Percentiles rank a stretch among this genome's conserved stretches.
These are phyloP conservation scores for Polypedilum vanderplanki DNA, from an alignment of 1,140 invertebrate species.

Conservation along the genomic window DNA sequence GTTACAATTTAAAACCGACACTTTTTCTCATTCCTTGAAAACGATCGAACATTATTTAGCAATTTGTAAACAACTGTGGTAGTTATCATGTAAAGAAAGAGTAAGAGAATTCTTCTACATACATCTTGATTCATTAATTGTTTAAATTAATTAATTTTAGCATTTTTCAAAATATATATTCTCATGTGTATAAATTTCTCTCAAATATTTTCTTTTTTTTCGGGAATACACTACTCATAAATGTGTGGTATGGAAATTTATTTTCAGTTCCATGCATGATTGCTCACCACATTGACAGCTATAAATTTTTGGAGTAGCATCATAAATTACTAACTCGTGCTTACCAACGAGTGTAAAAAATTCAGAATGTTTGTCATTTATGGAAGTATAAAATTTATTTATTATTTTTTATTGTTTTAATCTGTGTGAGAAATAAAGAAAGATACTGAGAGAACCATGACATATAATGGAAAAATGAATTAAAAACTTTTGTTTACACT, in stretches of 20 bases:
- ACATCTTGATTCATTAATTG: conserved; percentile 28
- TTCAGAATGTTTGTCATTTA: neutral
- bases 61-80: conserved; percentile 22
- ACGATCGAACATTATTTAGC: neutral
- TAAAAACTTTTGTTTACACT: too few relatives aligned
- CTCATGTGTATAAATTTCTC: neutral
- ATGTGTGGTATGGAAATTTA: neutral
- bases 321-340: conserved; percentile 20
- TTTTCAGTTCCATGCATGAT: conserved; percentile 7
- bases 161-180: neutral
- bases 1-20: conserved; percentile 20
- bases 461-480: too few relatives aligned
- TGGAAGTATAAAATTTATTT: neutral
- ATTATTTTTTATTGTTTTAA: too few relatives aligned
- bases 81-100: neutral
- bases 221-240: neutral
- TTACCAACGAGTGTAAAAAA: neutral
- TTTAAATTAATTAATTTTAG: conserved; percentile 14
- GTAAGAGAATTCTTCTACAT: neutral
- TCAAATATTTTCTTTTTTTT: neutral
- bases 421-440: too few relatives aligned
- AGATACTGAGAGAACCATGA: too few relatives aligned
- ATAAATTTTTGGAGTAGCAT: conserved; percentile 22
- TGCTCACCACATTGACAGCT: conserved; percentile 25
- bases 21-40: neutral